A percentile compares a stretch with the other conserved stretches of the same genome.
phyloP scores from a whole-genome alignment of 2,888 invertebrate species.

The Thalpophila matura region DNA sequence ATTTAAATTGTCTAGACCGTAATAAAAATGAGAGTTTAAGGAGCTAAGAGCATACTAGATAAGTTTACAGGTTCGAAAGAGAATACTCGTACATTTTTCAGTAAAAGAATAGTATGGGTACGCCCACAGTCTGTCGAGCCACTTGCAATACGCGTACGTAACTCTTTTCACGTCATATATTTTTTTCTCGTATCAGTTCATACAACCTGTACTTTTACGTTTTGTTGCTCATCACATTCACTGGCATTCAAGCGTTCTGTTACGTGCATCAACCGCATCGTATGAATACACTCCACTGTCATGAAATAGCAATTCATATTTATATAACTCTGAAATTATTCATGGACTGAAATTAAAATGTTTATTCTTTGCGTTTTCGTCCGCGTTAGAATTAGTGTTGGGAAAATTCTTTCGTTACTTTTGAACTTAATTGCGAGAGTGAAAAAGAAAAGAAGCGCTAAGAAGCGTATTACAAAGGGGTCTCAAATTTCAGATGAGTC shows the following conservation, averaged over 20 bases:
- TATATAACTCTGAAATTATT: conserved; percentile 41
- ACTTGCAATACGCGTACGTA: conserved; percentile 59
- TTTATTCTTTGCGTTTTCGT: conserved; percentile 9
- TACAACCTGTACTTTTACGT: conserved; percentile 65
- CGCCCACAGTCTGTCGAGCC: conserved; percentile 51
- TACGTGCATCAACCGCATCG: conserved; percentile 63
- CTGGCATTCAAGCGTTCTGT: conserved; percentile 62
- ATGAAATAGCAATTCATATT: conserved; percentile 49
- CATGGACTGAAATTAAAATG: conserved; percentile 43
- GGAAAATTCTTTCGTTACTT: conserved; percentile 38
- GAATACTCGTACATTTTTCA: conserved; percentile 17
- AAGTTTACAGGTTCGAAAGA: background rate
- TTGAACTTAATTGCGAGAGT: conserved; percentile 31
- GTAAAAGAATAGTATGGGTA: conserved; percentile 37
- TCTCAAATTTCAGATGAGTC: no score
- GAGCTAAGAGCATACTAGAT: background rate
- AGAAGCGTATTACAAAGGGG: no score
- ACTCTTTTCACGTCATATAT: conserved; percentile 60
- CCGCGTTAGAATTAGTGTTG: conserved; percentile 16
- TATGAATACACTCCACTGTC: conserved; percentile 64
- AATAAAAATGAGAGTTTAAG: conserved; percentile 1
- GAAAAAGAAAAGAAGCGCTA: conserved; percentile 45
- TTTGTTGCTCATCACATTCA: conserved; percentile 72
- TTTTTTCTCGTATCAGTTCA: conserved; percentile 70
- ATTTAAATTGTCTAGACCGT: background rate